Base-by-base conservation (phyloP, 2,113 vertebrate genomes). In the Apodemus sylvaticus region DNA sequence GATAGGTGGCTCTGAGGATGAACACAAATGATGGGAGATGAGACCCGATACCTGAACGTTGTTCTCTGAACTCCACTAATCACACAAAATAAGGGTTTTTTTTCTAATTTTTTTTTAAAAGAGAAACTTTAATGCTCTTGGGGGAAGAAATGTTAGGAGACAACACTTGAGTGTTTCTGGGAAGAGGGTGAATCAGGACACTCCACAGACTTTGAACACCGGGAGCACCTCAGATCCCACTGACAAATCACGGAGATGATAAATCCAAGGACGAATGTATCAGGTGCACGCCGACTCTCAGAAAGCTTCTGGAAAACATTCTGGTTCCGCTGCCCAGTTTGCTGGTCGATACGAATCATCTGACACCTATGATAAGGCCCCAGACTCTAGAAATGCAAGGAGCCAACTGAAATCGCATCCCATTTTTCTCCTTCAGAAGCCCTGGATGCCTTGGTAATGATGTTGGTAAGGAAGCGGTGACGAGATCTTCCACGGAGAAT, bases 311-410 rank as follows among this genome's bases (percentile, higher is more conserved):
- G 98, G 39, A 99, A 99, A 68, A 99, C 98, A 91, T 99, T 99
- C 96, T 99, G 99, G 96, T 98, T 99, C 98, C 98, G 99, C 83
- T 98, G 97, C 90, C 99, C 99, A 45, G 99, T 99, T 95, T 99
- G 96, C 98, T 99, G 99, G 98, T 99, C 98, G 20, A 99, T 98
- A 96, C 99, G 99, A 96, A 99, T 99, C 99, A 99, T 99, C 96
- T 99, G 99, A 97, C 99, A 99, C 78, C 99, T 98, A 86, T 98
- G 99, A 97, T 99, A 99, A 0, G 98, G 99, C 36, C 99, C 99
- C 58, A 98, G 91, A 92, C 99, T 99, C 99, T 99, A 96, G 74
- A 48, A 48, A 48, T 48, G 45, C 45, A 48, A 48, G 45, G 45
- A 48, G 45, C 45, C 45, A 48, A 48, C 45, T 48, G 45, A 48